Evolutionary conservation across 1,140 invertebrate genomes (phyloP), one percentile per base, ranked within the genome.

Genomic region (Neodiprion pinetum): DNA sequence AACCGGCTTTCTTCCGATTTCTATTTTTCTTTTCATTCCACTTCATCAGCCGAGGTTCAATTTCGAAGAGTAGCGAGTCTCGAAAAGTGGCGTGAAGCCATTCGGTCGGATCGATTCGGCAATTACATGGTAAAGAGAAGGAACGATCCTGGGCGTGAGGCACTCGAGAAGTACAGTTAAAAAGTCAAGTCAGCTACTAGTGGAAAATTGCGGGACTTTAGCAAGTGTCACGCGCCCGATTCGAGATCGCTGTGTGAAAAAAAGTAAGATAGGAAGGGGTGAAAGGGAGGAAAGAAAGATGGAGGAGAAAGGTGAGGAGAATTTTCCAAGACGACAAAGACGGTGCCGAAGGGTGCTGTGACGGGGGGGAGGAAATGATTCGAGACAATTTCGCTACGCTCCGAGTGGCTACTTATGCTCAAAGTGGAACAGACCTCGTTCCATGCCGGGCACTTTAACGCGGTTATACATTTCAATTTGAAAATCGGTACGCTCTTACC

Each of bases 151-250:
- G 28, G 5, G 28, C 28, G 28, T 40, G 28, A 40, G 28, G 28
- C 28, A 61, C 53, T 61, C 53, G 53, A 61, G 4, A 61, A 17
- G 11, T 61, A 61, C 53, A 12, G 53, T 61, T 72, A 72, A 75
- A 75, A 75, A 75, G 74, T 75, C 71, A 71, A 75, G 74, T 75
- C 74, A 75, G 74, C 74, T 72, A 66, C 68, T 61, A 47, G 53
- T 40, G 47, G 48, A 71, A 75, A 53, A 75, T 75, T 75, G 74
- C 70, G 70, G 74, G 67, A 75, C 72, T 72, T 53, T 17, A 67
- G 67, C 23, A 48, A 75, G 74, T 75, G 70, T 72, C 48, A 61
- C 11, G 48, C 73, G 49, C 50, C 61, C 68, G 65, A 21, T 50
- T 14, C 23, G 47, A 49, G 3, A 28, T 9, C 11, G 40, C 70